Evolutionary conservation across 2,113 vertebrate genomes (phyloP).

Genomic region (Pyrgilauda ruficollis): DNA sequence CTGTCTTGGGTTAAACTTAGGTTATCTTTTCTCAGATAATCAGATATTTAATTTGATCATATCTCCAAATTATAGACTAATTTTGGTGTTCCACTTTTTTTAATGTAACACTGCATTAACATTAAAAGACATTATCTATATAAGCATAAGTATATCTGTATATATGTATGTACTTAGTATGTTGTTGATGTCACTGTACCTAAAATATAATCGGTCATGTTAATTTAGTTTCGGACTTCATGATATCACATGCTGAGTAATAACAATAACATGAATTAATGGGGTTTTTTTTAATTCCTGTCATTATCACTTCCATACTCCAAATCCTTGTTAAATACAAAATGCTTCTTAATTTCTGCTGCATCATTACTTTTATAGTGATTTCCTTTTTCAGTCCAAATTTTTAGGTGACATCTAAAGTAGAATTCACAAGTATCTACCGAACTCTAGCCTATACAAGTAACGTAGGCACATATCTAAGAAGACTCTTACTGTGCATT

Average conservation of each 20-base stretch:
- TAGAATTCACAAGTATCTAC: not conserved
- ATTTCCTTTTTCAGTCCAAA: not conserved
- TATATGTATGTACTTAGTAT: not conserved
- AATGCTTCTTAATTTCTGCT: not conserved
- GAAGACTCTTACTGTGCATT: not conserved
- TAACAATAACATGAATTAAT: not conserved
- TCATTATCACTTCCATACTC: not conserved
- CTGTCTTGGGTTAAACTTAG: not conserved
- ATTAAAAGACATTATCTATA: not conserved
- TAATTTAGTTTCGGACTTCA: not conserved
- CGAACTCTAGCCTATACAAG: not conserved
- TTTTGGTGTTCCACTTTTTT: not conserved
- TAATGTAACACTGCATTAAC: not conserved
- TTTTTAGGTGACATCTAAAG: not conserved
- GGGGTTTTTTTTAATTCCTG: not conserved
- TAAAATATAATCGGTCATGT: not conserved
- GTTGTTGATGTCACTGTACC: not conserved
- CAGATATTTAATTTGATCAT: not conserved
- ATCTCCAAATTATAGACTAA: not conserved
- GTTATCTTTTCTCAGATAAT: not conserved
- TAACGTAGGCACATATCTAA: not conserved
- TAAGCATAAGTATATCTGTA: not conserved
- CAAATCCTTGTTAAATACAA: not conserved
- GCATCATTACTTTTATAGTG: not conserved
- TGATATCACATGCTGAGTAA: not conserved